phyloP scores from a whole-genome alignment of 1,140 invertebrate species.

The Philotrypesis tridentata region DNA sequence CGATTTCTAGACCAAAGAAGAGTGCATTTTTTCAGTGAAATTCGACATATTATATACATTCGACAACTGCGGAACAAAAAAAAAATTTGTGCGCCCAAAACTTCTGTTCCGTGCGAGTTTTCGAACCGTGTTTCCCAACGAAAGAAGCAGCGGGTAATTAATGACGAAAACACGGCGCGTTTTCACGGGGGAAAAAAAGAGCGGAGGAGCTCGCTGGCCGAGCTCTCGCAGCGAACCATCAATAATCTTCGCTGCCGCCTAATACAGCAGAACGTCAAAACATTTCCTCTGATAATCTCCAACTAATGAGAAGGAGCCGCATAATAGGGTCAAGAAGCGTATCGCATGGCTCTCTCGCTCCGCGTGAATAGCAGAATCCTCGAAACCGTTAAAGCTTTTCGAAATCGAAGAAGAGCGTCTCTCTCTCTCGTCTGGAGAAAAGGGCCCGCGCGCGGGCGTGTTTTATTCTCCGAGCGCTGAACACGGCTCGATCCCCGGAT shows the following conservation, averaged over 20 bases:
- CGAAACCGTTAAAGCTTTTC: constrained; percentile 27
- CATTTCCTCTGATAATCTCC: not conserved
- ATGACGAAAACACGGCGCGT: not conserved
- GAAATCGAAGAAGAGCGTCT: not conserved
- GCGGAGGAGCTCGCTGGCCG: too few relatives aligned
- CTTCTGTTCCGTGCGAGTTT: too few relatives aligned
- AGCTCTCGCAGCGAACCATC: not conserved
- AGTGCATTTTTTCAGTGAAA: too few relatives aligned
- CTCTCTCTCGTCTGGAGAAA: not conserved
- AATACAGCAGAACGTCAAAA: not conserved
- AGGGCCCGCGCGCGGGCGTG: not conserved
- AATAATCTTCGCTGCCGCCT: not conserved
- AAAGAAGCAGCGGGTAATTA: too few relatives aligned
- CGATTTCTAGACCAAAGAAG: too few relatives aligned
- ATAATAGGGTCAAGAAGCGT: constrained; percentile 3
- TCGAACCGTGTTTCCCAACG: too few relatives aligned
- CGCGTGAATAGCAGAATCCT: not conserved
- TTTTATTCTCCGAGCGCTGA: not conserved
- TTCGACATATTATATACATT: too few relatives aligned
- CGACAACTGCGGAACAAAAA: too few relatives aligned
- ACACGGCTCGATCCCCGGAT: not conserved
- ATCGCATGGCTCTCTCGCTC: not conserved
- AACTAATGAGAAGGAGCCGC: not conserved
- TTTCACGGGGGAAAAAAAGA: not conserved
- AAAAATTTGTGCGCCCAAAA: too few relatives aligned